Conservation (phyloP, 2,113 vertebrate species). For the Sciurus niger region DNA sequence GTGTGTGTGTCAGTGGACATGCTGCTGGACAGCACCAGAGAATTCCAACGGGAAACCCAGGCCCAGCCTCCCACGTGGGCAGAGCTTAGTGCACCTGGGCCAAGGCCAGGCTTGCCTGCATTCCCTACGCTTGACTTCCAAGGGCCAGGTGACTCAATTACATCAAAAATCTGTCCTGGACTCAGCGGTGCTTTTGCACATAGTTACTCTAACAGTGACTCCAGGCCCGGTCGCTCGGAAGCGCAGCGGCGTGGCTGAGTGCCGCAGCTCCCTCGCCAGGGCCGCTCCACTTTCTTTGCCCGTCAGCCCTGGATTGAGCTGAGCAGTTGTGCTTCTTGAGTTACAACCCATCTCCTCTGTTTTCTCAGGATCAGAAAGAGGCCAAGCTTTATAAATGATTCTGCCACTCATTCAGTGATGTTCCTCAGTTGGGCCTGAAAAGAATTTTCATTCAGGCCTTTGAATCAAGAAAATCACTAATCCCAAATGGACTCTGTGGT, state of each 20-base stretch:
- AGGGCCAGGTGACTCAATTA: constrained; percentile 53
- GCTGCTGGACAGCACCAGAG: background rate
- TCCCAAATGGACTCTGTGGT: background rate
- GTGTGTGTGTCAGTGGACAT: background rate
- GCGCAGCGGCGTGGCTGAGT: background rate
- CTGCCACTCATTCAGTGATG: background rate
- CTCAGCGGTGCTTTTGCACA: background rate
- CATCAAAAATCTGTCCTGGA: background rate
- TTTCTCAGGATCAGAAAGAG: constrained; percentile 55
- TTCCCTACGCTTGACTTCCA: constrained; percentile 20
- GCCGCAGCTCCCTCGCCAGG: background rate
- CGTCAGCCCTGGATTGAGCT: constrained; percentile 31
- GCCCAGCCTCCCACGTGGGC: background rate
- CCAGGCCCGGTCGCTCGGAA: background rate
- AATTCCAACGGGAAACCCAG: constrained; percentile 3
- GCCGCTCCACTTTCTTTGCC: background rate
- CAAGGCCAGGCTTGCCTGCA: background rate
- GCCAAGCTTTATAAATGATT: background rate
- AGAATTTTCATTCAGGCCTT: constrained; percentile 1
- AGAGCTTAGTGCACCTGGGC: background rate
- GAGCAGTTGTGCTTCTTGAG: constrained; percentile 30
- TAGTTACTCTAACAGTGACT: background rate
- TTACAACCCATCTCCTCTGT: constrained; percentile 13
- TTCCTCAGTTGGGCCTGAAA: background rate
- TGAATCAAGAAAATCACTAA: background rate